phyloP scores from a whole-genome alignment of 35 echinoderm and acorn worm genomes.

The Anneissia japonica region DNA sequence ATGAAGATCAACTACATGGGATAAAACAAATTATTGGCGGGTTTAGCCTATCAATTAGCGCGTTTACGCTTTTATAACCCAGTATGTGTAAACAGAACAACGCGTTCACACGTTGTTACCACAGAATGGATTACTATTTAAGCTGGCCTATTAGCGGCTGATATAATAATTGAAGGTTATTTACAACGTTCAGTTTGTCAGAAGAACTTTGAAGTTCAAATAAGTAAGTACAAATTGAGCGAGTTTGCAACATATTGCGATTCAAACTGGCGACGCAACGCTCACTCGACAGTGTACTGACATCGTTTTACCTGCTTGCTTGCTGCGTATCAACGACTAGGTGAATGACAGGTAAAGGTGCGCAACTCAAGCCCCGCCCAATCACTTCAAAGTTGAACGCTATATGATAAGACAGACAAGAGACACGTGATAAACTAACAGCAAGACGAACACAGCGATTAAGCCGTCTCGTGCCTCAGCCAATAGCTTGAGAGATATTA shows the following conservation, averaged over 20 bases:
- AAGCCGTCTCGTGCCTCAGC: background rate
- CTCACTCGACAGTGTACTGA: background rate
- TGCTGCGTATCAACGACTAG: background rate
- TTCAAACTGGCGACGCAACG: background rate
- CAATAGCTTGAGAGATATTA: background rate
- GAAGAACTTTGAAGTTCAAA: too few relatives aligned
- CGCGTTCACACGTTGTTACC: background rate
- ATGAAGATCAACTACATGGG: too few relatives aligned
- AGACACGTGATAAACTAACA: background rate
- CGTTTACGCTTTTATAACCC: background rate
- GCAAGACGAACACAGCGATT: background rate
- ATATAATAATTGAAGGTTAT: background rate
- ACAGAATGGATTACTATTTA: background rate
- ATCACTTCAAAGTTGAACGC: background rate
- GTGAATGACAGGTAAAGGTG: background rate
- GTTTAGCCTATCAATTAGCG: background rate
- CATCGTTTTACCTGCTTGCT: background rate
- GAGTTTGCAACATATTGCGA: background rate
- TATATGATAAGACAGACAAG: background rate
- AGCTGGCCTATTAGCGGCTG: background rate
- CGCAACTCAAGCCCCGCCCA: background rate
- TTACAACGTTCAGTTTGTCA: background rate
- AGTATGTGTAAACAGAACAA: background rate
- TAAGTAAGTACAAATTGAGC: background rate
- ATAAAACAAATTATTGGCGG: background rate